Percentiles rank a stretch among this genome's conserved stretches.
Evolutionary conservation across 64 coral and sea anemone genomes (phyloP).

Genomic region (Acropora tenuis): DNA sequence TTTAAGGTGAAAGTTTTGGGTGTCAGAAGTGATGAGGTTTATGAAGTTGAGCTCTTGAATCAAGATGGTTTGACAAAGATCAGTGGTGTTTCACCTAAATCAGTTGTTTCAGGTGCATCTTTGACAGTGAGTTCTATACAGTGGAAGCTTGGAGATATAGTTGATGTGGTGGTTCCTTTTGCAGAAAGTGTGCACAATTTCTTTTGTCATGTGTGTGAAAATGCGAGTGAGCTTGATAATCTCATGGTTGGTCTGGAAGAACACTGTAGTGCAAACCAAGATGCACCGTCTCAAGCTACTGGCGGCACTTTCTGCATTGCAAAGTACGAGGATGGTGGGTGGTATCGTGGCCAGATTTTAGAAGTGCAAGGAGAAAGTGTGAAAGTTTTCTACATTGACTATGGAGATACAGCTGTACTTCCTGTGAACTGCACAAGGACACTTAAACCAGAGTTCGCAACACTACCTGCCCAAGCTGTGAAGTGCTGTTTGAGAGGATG

Average conservation of each 20-base stretch:
- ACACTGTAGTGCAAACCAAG: constrained; percentile 53
- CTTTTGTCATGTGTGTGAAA: constrained; percentile 79
- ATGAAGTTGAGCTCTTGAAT: constrained; percentile 36
- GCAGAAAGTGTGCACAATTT: constrained; percentile 73
- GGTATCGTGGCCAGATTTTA: constrained; percentile 64
- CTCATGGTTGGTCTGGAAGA: constrained; percentile 76
- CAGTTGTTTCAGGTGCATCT: not conserved
- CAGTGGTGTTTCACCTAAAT: not conserved
- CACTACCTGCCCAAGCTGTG: constrained; percentile 59
- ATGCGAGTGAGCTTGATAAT: constrained; percentile 54
- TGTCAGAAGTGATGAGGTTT: not conserved
- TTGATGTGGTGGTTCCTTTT: constrained; percentile 73
- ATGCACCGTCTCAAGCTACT: not conserved
- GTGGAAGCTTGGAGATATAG: constrained; percentile 55
- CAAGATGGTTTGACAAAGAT: constrained; percentile 21
- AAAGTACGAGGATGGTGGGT: constrained; percentile 66
- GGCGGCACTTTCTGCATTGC: constrained; percentile 62
- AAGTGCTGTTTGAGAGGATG: constrained; percentile 46
- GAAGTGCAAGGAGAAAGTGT: constrained; percentile 10
- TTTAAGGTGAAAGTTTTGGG: constrained; percentile 30
- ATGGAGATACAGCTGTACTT: constrained; percentile 71
- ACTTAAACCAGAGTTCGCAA: constrained; percentile 43
- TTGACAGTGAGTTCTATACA: not conserved
- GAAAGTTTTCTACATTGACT: constrained; percentile 70
- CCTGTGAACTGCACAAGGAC: constrained; percentile 35